Evolutionary conservation across 92 coral and sea anemone genomes (phyloP), one percentile per base, ranked within the genome.

Genomic region (Hydrozoanthus gracilis): DNA sequence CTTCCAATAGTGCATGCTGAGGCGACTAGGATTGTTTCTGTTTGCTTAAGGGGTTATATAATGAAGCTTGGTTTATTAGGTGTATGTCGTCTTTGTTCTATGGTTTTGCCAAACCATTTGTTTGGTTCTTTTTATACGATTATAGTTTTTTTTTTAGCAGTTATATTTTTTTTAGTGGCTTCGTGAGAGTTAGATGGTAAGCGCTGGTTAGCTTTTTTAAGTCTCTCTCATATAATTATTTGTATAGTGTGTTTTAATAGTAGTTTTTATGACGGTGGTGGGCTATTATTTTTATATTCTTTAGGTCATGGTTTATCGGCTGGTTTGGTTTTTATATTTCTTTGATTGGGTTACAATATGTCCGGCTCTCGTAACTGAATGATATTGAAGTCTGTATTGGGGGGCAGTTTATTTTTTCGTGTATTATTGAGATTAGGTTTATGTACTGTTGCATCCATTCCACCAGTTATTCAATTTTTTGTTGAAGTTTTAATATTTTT

Each of bases 51-150:
- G 8, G 73, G 73, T 68, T 68, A 68, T 8, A 35, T 68, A 18
- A 68, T 68, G 73, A 68, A 68, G 73, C 17, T 68, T 4, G 73
- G 73, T 68, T 4, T 68, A 4, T 68, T 68, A 10, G 73, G 73
- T 1, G 73, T 68, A 0, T 0, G 47, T 20, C 73, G 73, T 0
- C 17, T 68, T 27, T 68, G 73, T 20, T 68, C 44, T 8, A 17
- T 5, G 2, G 46, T 68, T 3, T 0, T 35, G 3, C 73, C 73
- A 17, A 18, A 2, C 0, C 2, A 18, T 20, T 18, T 68, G 3
- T 68, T 68, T 68, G 3, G 8, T 20, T 35, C 35, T 4, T 4
- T 13, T 17, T 68, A 20, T 68, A 9, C 35, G 0, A 9, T 9
- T 6, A 3, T 20, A 5, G 2, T 8, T 20, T 2, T 68, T 68